Percentiles rank a stretch among this genome's conserved stretches.
These are phyloP conservation scores for Coelogynopora nodosa DNA, from an alignment of 2,888 invertebrate species.

Conservation along the genomic window DNA sequence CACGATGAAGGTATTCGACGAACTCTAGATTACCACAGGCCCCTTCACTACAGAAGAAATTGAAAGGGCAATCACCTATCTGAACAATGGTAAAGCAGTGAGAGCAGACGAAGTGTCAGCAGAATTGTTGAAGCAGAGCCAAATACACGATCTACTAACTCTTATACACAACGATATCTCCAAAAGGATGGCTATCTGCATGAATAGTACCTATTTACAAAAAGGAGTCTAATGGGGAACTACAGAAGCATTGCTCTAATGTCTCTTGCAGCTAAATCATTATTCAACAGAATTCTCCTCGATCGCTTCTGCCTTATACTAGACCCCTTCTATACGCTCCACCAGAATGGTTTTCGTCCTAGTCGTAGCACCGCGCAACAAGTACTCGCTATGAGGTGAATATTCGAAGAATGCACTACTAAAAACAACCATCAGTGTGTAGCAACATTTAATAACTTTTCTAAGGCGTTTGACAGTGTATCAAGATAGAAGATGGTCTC, in stretches of 20 bases:
- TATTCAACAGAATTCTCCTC: too few species aligned
- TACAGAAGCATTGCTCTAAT: too few species aligned
- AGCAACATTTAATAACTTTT: background rate
- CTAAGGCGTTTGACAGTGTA: background rate
- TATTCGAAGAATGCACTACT: background rate
- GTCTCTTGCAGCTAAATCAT: too few species aligned
- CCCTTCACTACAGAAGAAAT: background rate
- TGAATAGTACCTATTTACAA: background rate
- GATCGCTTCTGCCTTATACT: too few species aligned
- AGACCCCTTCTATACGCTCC: too few species aligned
- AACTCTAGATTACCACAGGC: background rate
- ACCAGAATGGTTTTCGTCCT: too few species aligned
- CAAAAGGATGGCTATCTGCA: background rate
- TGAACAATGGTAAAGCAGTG: background rate
- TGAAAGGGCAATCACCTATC: background rate
- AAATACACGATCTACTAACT: background rate
- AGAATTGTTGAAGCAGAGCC: background rate
- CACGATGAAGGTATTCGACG: background rate
- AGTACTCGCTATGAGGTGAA: background rate
- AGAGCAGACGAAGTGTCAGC: background rate
- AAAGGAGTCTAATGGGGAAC: background rate
- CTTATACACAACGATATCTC: background rate
- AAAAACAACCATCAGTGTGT: background rate
- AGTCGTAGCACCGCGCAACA: background rate
- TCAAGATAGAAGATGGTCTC: background rate